Percentiles rank a stretch among this genome's conserved stretches.
Conservation (phyloP, 2,113 vertebrate genomes). For the Pachyramphus minor region DNA sequence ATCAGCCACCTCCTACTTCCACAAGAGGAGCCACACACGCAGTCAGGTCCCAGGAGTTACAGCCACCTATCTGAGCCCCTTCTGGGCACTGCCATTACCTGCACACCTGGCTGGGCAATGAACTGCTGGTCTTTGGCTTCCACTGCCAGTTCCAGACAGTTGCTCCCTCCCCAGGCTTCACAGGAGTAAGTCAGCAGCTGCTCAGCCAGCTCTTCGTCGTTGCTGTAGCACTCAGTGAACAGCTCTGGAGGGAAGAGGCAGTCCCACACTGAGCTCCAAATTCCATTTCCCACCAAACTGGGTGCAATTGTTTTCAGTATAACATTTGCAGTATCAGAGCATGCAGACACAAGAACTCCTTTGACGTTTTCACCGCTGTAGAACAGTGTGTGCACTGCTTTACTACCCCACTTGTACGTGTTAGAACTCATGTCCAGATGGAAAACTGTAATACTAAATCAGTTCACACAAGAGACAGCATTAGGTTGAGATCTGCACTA, state of each 20-base stretch:
- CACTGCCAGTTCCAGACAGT: slow-evolving; percentile 88
- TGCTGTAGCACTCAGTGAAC: slow-evolving; percentile 88
- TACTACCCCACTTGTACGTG: not conserved
- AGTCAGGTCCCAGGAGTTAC: not conserved
- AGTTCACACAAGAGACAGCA: not conserved
- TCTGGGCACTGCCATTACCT: slow-evolving; percentile 73
- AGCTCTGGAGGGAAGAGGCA: slow-evolving; percentile 70
- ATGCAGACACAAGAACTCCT: not conserved
- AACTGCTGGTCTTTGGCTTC: slow-evolving; percentile 90
- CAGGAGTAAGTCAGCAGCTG: slow-evolving; percentile 87
- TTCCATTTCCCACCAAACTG: not conserved
- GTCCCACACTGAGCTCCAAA: not conserved
- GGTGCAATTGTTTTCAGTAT: not conserved
- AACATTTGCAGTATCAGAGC: not conserved
- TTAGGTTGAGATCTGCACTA: not conserved
- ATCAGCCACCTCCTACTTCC: not conserved
- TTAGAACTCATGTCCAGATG: not conserved
- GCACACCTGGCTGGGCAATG: slow-evolving; percentile 91
- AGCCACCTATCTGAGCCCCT: not conserved
- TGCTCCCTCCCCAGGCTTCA: slow-evolving; percentile 87
- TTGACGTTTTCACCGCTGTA: not conserved
- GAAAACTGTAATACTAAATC: not conserved
- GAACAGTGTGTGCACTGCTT: fast-evolving
- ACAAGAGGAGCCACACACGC: not conserved
- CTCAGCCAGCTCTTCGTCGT: slow-evolving; percentile 79